A percentile compares a stretch with the other conserved stretches of the same genome.
phyloP scores from a whole-genome alignment of 1,140 invertebrate species.

The Panulirus ornatus region DNA sequence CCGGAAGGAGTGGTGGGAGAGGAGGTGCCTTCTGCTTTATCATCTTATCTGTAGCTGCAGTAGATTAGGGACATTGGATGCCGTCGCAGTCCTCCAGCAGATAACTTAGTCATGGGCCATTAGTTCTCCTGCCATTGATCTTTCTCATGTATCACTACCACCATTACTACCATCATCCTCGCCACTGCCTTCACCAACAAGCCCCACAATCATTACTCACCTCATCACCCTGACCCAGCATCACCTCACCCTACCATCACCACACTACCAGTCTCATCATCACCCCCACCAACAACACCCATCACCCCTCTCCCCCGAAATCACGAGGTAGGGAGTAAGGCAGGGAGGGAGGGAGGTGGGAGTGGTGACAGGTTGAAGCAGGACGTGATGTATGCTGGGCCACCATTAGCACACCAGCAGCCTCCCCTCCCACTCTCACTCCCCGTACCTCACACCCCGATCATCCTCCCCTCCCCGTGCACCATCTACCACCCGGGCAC shows the following conservation, averaged over 20 bases:
- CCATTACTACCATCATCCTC: too few relatives aligned
- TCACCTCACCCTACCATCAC: background rate
- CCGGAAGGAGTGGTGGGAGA: too few relatives aligned
- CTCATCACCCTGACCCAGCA: background rate
- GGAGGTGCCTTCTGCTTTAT: too few relatives aligned
- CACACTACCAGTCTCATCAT: too few relatives aligned
- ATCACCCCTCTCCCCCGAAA: background rate
- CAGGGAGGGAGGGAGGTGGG: slow-evolving; percentile 1
- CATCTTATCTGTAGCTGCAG: too few relatives aligned
- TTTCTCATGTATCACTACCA: background rate
- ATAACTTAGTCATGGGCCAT: too few relatives aligned
- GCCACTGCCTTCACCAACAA: background rate
- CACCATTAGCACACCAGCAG: slow-evolving; percentile 36
- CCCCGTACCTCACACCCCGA: too few relatives aligned
- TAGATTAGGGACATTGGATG: too few relatives aligned
- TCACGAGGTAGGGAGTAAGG: background rate
- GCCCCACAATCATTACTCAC: slow-evolving; percentile 6
- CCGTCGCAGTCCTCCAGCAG: too few relatives aligned
- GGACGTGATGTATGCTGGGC: slow-evolving; percentile 36
- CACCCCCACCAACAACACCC: background rate
- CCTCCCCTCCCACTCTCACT: background rate
- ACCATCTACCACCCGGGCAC: background rate
- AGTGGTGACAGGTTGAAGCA: slow-evolving; percentile 46
- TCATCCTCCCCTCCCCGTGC: background rate
- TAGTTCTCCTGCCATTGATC: too few relatives aligned